Percentiles rank a stretch among this genome's conserved stretches.
phyloP scores from a whole-genome alignment of 2,797 vertebrate genomes.

The Gallirallus australis region DNA sequence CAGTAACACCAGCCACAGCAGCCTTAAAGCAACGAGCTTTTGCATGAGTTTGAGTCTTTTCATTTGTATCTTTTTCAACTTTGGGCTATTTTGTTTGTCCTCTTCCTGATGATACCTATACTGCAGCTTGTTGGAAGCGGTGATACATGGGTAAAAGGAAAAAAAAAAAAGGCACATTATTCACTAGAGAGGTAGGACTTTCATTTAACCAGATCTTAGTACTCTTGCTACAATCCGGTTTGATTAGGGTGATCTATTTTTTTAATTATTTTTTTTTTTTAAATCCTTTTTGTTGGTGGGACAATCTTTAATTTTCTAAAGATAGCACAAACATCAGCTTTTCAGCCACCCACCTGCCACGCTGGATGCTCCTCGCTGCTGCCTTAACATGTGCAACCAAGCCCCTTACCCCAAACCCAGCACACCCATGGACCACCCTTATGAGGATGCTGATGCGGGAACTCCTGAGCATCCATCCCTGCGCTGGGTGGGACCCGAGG shows the following conservation, averaged over 20 bases:
- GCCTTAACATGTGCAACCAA: neutral
- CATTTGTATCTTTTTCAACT: neutral
- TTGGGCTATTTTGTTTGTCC: neutral
- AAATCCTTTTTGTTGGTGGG: slow-evolving; percentile 61
- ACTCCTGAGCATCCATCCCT: neutral
- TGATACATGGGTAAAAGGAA: neutral
- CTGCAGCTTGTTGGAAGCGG: neutral
- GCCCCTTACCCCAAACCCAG: rapidly evolving
- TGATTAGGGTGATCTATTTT: slow-evolving; percentile 24
- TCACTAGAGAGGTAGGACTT: neutral
- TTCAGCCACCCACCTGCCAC: neutral
- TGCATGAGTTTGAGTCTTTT: slow-evolving; percentile 38
- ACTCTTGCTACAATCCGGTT: slow-evolving; percentile 1
- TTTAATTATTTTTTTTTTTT: neutral
- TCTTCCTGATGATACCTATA: neutral
- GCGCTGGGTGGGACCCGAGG: neutral
- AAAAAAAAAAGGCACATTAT: neutral
- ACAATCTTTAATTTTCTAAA: slow-evolving; percentile 82
- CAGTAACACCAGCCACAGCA: neutral
- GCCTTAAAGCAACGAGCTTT: slow-evolving; percentile 54
- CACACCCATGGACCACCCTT: neutral
- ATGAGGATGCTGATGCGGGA: rapidly evolving
- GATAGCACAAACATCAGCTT: slow-evolving; percentile 71
- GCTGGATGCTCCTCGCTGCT: neutral
- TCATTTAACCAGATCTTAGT: slow-evolving; percentile 2